Percentiles rank a stretch among this genome's conserved stretches.
Evolutionary conservation across 2,888 invertebrate species (phyloP).

Genomic region (Mechanitis mazaeus): DNA sequence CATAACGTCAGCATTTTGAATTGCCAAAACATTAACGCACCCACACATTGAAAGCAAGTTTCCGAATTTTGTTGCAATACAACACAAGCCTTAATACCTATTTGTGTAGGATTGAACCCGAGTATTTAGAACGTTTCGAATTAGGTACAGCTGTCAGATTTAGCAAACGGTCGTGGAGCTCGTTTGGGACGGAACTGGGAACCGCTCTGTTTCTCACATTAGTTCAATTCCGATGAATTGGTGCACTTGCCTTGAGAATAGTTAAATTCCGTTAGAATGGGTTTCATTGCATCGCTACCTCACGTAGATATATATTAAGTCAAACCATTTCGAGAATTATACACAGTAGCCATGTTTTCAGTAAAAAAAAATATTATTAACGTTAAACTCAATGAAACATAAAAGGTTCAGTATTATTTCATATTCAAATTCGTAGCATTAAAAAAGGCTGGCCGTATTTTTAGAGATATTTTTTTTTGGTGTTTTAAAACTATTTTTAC

Average conservation of each 20-base stretch:
- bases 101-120: slow-evolving; percentile 27
- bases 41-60: background rate
- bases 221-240: slow-evolving; percentile 60
- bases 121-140: slow-evolving; percentile 42
- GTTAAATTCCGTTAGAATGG: slow-evolving; percentile 30
- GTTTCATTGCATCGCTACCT: slow-evolving; percentile 28
- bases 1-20: background rate
- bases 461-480: too few species aligned
- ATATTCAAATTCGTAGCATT: too few species aligned
- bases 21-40: background rate
- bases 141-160: slow-evolving; percentile 63
- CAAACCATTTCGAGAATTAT: background rate
- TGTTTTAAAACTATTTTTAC: too few species aligned
- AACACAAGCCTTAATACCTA: slow-evolving; percentile 24
- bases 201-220: slow-evolving; percentile 62
- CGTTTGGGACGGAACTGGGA: slow-evolving; percentile 46
- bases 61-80: slow-evolving; percentile 1
- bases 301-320: slow-evolving; percentile 8
- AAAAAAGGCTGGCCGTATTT: too few species aligned
- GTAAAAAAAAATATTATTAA: background rate
- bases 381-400: too few species aligned
- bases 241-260: slow-evolving; percentile 44
- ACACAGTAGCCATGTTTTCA: background rate
- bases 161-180: slow-evolving; percentile 54
- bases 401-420: too few species aligned